Evolutionary conservation across 1,140 invertebrate species (phyloP), one percentile per base, ranked within the genome.

Genomic region (Lethocerus indicus): DNA sequence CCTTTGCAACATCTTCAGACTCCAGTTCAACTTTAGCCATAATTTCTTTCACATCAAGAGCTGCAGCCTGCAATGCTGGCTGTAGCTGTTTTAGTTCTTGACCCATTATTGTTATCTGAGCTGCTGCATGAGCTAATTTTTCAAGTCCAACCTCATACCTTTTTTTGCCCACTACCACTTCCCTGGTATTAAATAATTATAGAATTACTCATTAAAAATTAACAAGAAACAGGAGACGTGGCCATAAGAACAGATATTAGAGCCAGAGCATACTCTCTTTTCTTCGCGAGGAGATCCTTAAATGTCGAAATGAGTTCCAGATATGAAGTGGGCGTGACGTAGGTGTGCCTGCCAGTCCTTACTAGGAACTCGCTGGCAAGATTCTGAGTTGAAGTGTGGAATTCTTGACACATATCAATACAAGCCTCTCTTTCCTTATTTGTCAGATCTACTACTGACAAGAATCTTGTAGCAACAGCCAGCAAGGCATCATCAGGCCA

Each of bases 271-370:
- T 71, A 81, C 80, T 67, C 67, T 64, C 87, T 69, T 64, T 92
- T 92, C 42, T 75, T 75, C 1, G 64, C 65, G 1, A 95, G 64
- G 16, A 95, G 68, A n/a, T 74, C 71, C 60, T 92, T 93, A 57
- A 94, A 95, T 1, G 87, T 87, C 56, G 79, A 80, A 50, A 96
- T 91, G 60, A 95, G 72, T 61, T 94, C 89, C 36, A 96, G 66
- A 63, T 94, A 97, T 0, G 89, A 93, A 0, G 89, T 93, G 0
- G 91, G 90, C 0, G 92, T 95, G 0, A 96, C 87, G 63, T 95
- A 95, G 58, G 85, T 91, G 54, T 81, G 73, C 47, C 90, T 70
- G 29, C 74, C 75, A 27, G 84, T 60, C 50, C 85, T 71, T 1
- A 69, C 56, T n/a, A 75, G 71, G 64, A 83, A 90, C 58, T 82